phyloP scores from a whole-genome alignment of 2,888 invertebrate genomes.

The Muscina levida region DNA sequence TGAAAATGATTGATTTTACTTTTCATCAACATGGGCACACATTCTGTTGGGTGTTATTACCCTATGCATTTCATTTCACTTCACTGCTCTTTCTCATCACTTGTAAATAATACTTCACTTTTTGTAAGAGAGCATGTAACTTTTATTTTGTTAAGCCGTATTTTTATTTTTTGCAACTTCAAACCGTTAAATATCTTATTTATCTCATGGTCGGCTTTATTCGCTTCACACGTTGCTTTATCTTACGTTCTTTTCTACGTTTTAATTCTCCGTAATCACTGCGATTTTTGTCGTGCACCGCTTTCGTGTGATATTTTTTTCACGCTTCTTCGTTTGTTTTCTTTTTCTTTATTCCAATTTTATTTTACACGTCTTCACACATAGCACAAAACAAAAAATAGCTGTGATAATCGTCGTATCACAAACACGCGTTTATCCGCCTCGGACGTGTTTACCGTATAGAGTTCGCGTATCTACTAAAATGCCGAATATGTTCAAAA shows the following conservation, averaged over 20 bases:
- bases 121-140: neutral
- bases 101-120: neutral
- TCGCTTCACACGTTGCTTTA: constrained; percentile 19
- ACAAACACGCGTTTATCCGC: constrained; percentile 50
- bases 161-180: neutral
- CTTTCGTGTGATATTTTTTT: constrained; percentile 29
- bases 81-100: too few species aligned
- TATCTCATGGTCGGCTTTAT: neutral
- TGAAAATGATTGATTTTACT: constrained; percentile 14
- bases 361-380: constrained; percentile 43
- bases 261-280: constrained; percentile 3
- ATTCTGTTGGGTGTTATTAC: neutral
- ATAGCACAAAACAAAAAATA: constrained; percentile 48
- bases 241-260: neutral
- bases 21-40: constrained; percentile 15
- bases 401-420: constrained; percentile 6
- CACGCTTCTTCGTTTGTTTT: constrained; percentile 1
- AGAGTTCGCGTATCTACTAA: constrained; percentile 70
- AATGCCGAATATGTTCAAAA: constrained; percentile 63
- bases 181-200: constrained; percentile 23
- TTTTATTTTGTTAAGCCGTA: neutral
- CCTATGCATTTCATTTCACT: neutral
- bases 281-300: constrained; percentile 5
- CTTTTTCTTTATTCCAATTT: constrained; percentile 10
- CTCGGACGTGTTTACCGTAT: constrained; percentile 67